Percentiles rank a stretch among this genome's conserved stretches.
Conservation (phyloP, 2,797 vertebrate genomes). For the Lutra lutra region DNA sequence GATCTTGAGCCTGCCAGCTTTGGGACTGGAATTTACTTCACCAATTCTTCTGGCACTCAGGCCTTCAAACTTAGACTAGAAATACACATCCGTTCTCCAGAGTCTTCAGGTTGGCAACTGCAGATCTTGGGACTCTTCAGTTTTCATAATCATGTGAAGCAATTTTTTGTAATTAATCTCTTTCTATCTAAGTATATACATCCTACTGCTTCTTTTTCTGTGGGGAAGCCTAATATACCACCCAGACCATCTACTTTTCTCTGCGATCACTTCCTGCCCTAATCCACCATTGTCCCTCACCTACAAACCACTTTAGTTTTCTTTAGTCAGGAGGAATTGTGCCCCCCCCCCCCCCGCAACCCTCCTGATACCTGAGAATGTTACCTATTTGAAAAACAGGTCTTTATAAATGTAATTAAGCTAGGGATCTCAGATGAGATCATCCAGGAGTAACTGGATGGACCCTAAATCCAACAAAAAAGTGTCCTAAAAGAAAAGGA, state of each 20-base stretch:
- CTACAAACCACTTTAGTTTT: neutral
- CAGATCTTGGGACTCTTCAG: neutral
- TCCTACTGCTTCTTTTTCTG: neutral
- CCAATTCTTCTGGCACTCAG: neutral
- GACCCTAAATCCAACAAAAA: neutral
- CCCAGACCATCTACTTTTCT: neutral
- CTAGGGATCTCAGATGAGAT: neutral
- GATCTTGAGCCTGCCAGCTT: neutral
- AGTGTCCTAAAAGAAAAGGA: neutral
- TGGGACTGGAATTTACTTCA: neutral
- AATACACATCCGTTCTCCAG: neutral
- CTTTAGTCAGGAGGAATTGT: neutral
- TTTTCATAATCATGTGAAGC: neutral
- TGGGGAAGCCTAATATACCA: neutral
- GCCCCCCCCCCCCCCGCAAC: accelerated
- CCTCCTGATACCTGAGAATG: neutral
- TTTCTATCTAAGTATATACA: neutral
- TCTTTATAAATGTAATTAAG: neutral
- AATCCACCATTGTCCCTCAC: neutral
- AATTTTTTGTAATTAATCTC: neutral
- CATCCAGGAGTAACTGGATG: neutral
- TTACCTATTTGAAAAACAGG: conserved; percentile 12
- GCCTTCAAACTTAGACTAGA: neutral
- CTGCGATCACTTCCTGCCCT: neutral
- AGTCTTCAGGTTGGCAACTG: neutral